These are phyloP conservation scores for Tetanocera ferruginea DNA, from an alignment of 2,888 invertebrate species.

Conservation along the genomic window DNA sequence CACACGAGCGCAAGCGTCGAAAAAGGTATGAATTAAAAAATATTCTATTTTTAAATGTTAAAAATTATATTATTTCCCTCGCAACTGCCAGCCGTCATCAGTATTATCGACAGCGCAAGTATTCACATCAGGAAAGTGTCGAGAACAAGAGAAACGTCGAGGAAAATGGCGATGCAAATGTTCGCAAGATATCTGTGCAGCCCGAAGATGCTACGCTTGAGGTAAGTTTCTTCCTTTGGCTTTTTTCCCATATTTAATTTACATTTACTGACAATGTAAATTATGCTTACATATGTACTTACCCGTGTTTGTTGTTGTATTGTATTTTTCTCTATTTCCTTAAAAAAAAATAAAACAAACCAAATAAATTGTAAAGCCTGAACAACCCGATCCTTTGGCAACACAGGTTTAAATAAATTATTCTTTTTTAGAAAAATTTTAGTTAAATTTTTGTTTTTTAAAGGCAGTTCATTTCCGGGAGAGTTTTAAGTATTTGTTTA, in stretches of 20 bases:
- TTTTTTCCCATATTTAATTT: neutral
- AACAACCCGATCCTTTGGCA: constrained; percentile 25
- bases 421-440: constrained; percentile 1
- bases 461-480: constrained; percentile 2
- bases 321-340: constrained; percentile 10
- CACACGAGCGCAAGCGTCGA: constrained; percentile 71
- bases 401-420: constrained; percentile 20
- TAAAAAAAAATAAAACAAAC: neutral
- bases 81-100: constrained; percentile 73
- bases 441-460: neutral
- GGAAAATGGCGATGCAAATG: constrained; percentile 64
- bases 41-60: constrained; percentile 13
- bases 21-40: constrained; percentile 66
- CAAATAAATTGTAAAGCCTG: constrained; percentile 11
- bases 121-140: constrained; percentile 82
- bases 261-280: neutral
- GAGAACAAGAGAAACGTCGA: constrained; percentile 66
- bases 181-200: constrained; percentile 76
- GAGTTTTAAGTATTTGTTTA: no score
- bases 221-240: constrained; percentile 61
- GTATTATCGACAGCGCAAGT: constrained; percentile 79
- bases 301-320: constrained; percentile 16
- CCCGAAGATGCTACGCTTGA: constrained; percentile 84
- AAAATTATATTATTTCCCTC: neutral
- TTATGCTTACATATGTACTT: neutral